phyloP scores from a whole-genome alignment of 2,797 vertebrate species.

The Myotis findleyi region DNA sequence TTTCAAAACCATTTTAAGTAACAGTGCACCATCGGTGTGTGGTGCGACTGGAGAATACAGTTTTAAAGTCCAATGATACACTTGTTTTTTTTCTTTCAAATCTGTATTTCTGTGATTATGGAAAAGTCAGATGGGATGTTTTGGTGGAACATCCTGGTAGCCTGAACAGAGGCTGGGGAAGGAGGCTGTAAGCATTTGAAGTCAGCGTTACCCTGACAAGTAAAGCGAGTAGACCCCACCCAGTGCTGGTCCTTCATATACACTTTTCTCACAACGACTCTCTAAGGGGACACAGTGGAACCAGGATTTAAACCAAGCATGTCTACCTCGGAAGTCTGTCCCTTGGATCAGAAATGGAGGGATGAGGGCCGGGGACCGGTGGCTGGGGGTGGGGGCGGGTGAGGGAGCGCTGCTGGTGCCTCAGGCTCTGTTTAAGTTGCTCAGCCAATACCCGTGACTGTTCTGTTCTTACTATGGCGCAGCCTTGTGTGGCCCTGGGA shows the following conservation, averaged over 20 bases:
- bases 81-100: neutral
- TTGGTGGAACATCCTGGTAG: neutral
- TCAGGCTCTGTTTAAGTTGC: neutral
- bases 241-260: neutral
- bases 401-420: neutral
- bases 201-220: neutral
- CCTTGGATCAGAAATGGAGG: neutral
- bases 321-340: neutral
- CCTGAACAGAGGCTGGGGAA: neutral
- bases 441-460: neutral
- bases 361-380: no score
- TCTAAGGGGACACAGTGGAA: neutral
- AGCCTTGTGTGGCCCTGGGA: neutral
- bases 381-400: fast-evolving
- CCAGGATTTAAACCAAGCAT: neutral
- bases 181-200: neutral
- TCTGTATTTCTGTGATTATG: neutral
- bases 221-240: neutral
- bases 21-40: neutral
- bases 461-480: neutral
- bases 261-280: neutral
- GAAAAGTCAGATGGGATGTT: neutral
- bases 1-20: neutral
- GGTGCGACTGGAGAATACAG: neutral
- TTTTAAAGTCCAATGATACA: neutral